Evolutionary conservation across 2,797 vertebrate species (phyloP), one percentile per base, ranked within the genome.

Genomic region (Heteromormyrus szaboi): DNA sequence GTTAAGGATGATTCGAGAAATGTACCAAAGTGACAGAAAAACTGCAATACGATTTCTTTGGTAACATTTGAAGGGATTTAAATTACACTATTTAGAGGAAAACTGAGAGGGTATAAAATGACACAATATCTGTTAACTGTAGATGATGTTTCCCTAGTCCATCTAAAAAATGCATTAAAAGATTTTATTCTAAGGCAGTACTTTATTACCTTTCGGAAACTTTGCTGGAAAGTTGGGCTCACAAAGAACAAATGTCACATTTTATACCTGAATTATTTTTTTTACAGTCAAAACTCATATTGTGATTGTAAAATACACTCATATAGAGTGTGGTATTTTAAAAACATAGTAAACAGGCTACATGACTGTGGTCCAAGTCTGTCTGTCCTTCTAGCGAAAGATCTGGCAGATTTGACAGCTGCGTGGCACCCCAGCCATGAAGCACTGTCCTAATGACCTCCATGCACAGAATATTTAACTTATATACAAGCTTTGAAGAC

Each of bases 371-470:
- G 44, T 84, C 48, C 9, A 86, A 37, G n/a, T 72, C 25, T 8
- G 76, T n/a, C 87, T n/a, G 9, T 44, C 1, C 7, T 25, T 5
- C 50, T 37, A 85, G 22, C 33, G 83, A 44, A 81, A 33, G 53
- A 6, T 85, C 92, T 92, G 91, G 91, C 37, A 89, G 92, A 87
- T 87, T 85, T 93, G 93, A 92, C 92, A 90, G 37, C 11, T 85
- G 85, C 83, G 89, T 72, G 46, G 68, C 53, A 8, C 50, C 25
- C 17, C 48, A 37, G 85, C 84, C 84, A 83, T 41, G 68, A 53
- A 86, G 3, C 85, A n/a, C 46, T 33, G 88, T 93, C 84, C 89
- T 3, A 65, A 81, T 94, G 94, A 94, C 93, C 93, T 94, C 92
- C 91, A 90, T 4, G 14, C 29, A 89, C 12, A 54, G 81, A 89